Evolutionary conservation across 2,888 invertebrate species (phyloP), one percentile per base, ranked within the genome.

Genomic region (Autographa pulchrina): DNA sequence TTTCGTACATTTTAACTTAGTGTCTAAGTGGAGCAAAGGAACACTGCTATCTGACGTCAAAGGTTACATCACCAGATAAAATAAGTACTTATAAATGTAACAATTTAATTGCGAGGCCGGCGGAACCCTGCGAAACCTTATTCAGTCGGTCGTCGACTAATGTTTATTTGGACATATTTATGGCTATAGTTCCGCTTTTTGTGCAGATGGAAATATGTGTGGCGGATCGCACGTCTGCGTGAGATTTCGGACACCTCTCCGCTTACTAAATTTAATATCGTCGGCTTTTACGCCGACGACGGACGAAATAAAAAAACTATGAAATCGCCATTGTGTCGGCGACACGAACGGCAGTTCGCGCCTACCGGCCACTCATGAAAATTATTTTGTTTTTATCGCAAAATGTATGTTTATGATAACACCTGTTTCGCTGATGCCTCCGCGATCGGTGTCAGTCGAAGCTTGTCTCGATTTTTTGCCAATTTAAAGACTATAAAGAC

Each of bases 131-230:
- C 88, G 84, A 87, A 91, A 85, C 87, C 88, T 90, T 92, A 91
- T 92, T 91, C 90, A 88, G 91, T 86, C 89, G 84, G 91, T 88
- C 91, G 90, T 89, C 91, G 92, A 92, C 95, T 94, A 95, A 95
- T 94, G 95, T 95, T 95, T 95, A 94, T 95, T 96, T 95, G 94
- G 95, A 96, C 95, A 96, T 96, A 96, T 96, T 96, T 96, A 96
- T 96, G 95, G 96, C 95, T 94, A 95, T 95, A 95, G 96, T 95
- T 96, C 95, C 92, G 94, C 94, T 95, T 96, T 96, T 96, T 96
- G 96, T 95, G 91, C 88, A 85, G 93, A 94, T 93, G 96, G 94
- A 96, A 96, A 96, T 96, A 96, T 96, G 96, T 96, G 96, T 96
- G 96, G 96, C 96, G 96, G 95, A 93, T 96, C 95, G 95, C 96